Base-by-base conservation (phyloP, 2,888 invertebrate genomes). In the Cerastoderma edule region DNA sequence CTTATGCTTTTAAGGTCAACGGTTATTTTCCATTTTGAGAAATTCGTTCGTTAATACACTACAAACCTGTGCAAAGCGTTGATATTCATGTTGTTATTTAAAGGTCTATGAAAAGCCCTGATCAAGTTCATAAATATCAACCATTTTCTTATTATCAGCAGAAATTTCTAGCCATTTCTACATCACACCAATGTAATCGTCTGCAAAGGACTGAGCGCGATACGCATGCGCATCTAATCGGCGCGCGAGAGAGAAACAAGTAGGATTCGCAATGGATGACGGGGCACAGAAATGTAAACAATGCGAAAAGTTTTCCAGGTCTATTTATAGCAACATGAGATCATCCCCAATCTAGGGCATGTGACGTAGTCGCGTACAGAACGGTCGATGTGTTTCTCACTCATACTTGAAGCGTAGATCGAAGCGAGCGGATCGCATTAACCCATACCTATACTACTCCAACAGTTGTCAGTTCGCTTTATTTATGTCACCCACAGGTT, bases 401-500 rank as follows among this genome's bases (percentile, higher is more conserved):
- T 80, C 80, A 80, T 76, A 75, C 79, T 68, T 65, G 72, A 48
- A 39, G 60, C 73, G 75, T 80, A 73, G 74, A 80, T 74, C 76
- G 71, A 60, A 60, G 63, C 67, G 71, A 54, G 65, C 66, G 53
- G 76, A 72, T 71, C 71, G 72, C 54, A 48, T 66, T 67, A 44
- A 27, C 65, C 60, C 80, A 80, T 80, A 70, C 73, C 80, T 70
- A 68, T 63, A 78, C n/a, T n/a, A n/a, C 60, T 77, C 80, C 24
- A 81, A 81, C 81, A 78, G 81, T 81, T 81, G 81, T 67, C 71
- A 66, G 46, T 60, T 60, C 60, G 39, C 19, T 75, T 64, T 65
- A 72, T 81, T 69, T 75, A 81, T 81, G 81, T 81, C 81, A 78
- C 75, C 74, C 69, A 77, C 82, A 74, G 54, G 67, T 68, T 67